Percentiles rank a stretch among this genome's conserved stretches.
These are phyloP conservation scores for Ostrea edulis DNA, from an alignment of 1,140 invertebrate species.

Conservation along the genomic window DNA sequence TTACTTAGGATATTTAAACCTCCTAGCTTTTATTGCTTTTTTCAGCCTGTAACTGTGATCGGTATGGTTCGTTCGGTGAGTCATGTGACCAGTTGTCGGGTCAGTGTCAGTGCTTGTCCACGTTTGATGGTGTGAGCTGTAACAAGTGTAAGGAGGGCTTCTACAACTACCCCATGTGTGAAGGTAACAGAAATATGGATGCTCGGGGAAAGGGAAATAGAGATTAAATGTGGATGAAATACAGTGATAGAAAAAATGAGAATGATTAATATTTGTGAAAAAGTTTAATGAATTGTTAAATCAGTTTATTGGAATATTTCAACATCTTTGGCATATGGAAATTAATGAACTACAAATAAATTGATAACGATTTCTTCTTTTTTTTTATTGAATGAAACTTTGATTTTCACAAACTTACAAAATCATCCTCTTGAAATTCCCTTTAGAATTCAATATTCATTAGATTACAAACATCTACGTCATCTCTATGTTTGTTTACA, in stretches of 20 bases:
- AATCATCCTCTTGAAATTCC: too few species aligned
- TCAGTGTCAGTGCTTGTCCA: constrained; percentile 93
- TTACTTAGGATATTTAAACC: background rate
- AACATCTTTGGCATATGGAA: background rate
- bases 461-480: too few species aligned
- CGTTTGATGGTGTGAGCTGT: constrained; percentile 95
- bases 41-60: constrained; percentile 93
- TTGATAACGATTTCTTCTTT: background rate
- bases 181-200: constrained; percentile 82
- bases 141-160: constrained; percentile 96
- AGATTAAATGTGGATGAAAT: too few species aligned
- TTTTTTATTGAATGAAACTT: too few species aligned
- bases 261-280: too few species aligned
- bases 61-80: constrained; percentile 91
- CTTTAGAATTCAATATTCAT: too few species aligned
- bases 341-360: background rate
- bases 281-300: background rate
- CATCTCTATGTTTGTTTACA: too few species aligned
- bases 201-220: too few species aligned
- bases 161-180: constrained; percentile 98
- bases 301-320: background rate
- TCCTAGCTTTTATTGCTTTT: background rate
- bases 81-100: constrained; percentile 93
- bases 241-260: too few species aligned
- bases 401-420: too few species aligned